Evolutionary conservation across 2,888 invertebrate species (phyloP).

Genomic region (Ochropleura plecta): DNA sequence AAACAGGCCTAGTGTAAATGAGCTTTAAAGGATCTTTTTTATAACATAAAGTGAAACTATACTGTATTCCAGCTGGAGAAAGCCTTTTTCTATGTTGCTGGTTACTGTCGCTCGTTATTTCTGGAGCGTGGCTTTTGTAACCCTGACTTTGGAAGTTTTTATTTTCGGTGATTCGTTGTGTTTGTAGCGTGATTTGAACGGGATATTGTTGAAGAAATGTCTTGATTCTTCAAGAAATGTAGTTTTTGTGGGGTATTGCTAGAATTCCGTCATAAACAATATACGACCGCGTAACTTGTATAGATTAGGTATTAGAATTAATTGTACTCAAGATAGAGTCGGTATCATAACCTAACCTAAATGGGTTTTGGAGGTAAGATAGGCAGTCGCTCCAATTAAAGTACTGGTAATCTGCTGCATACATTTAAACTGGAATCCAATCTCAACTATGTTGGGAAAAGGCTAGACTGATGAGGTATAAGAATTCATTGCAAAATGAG

Average conservation of each 20-base stretch:
- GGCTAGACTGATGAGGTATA: not conserved
- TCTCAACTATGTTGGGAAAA: too few species aligned
- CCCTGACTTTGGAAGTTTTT: constrained; percentile 11
- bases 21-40: constrained; percentile 22
- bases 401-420: too few species aligned
- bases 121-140: constrained; percentile 13
- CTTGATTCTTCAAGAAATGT: not conserved
- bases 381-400: too few species aligned
- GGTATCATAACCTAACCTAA: too few species aligned
- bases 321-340: too few species aligned
- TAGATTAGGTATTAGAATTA: not conserved
- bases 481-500: not conserved
- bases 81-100: constrained; percentile 27
- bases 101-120: constrained; percentile 45
- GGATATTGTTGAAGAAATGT: constrained; percentile 10
- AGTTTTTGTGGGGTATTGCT: too few species aligned
- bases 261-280: not conserved
- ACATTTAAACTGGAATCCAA: too few species aligned
- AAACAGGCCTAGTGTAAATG: constrained; percentile 8
- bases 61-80: constrained; percentile 17
- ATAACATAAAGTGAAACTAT: constrained; percentile 30
- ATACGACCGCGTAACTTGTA: not conserved
- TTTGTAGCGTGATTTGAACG: not conserved
- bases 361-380: too few species aligned
- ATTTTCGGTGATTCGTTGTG: constrained; percentile 8